Conservation (phyloP, 1,140 invertebrate species). For the Drosophila lowei region DNA sequence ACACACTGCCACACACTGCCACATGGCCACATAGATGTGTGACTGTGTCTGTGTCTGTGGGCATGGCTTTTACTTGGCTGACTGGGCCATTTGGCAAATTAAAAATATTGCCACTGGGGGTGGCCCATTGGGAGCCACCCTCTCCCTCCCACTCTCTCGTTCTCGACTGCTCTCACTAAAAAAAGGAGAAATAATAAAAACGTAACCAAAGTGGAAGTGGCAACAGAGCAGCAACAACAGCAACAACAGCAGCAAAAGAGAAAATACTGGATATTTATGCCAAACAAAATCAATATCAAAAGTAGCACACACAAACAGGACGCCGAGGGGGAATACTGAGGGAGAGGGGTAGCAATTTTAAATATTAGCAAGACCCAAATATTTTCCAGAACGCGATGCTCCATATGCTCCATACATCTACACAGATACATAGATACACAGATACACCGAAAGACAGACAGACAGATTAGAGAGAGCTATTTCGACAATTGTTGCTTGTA, state of each 20-base stretch:
- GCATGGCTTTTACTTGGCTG: constrained; percentile 69
- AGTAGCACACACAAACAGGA: constrained; percentile 57
- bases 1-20: no score
- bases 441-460: not conserved
- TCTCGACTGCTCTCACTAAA: constrained; percentile 6
- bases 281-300: constrained; percentile 79
- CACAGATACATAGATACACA: not conserved
- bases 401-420: constrained; percentile 3
- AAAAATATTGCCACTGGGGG: constrained; percentile 69
- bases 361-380: constrained; percentile 69
- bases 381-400: constrained; percentile 32
- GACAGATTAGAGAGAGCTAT: constrained; percentile 3
- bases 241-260: constrained; percentile 46
- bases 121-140: constrained; percentile 9
- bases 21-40: constrained; percentile 16
- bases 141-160: not conserved
- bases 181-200: constrained; percentile 52
- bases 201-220: constrained; percentile 51
- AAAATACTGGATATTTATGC: constrained; percentile 69
- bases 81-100: constrained; percentile 77
- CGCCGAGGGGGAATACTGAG: not conserved
- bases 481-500: no score
- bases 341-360: constrained; percentile 45
- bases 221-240: constrained; percentile 34
- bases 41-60: constrained; percentile 6